Base-by-base conservation (phyloP, 2,797 vertebrate species). In the Rhinatrema bivittatum region DNA sequence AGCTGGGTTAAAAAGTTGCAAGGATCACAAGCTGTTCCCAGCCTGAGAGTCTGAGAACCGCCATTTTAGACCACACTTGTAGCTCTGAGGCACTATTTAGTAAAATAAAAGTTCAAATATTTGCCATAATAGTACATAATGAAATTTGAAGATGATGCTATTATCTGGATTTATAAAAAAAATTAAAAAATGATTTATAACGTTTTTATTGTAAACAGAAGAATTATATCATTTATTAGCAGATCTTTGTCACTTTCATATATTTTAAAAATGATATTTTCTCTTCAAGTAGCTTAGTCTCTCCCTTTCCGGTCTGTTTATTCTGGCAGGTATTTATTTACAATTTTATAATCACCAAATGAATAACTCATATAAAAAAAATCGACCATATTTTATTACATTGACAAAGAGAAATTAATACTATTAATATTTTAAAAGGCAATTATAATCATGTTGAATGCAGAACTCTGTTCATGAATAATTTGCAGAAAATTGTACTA, bases 401-500 rank as follows among this genome's bases (percentile, higher is more conserved):
- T n/a, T 26, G 57, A 56, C 60, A 58, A 41, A 47, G 55, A 64
- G 69, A 74, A 75, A 75, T 51, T 57, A 70, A 65, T 50, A 42
- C 45, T 65, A 80, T 81, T 73, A 79, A 81, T 79, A 83, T 78
- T 80, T 81, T 68, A 82, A 61, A 53, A 76, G 71, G 65, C 76
- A 72, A 76, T 76, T 77, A 80, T 77, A 79, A 74, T 79, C 61
- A 62, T 68, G 68, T 80, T 73, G 70, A 74, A 77, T 72, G 60
- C 53, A 72, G 62, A 72, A 76, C 68, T 54, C 70, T 66, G 71
- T 71, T 75, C 70, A 78, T 79, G 66, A 77, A 83, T 79, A 76
- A 80, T 81, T 79, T 72, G 58, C 54, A 60, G 44, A 43, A 39
- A 72, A 58, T 68, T 82, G 67, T 76, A 62, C 65, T 66, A 62